Evolutionary conservation across 35 echinoderm and acorn worm species (phyloP).

Genomic region (Stichopus chloronotus): DNA sequence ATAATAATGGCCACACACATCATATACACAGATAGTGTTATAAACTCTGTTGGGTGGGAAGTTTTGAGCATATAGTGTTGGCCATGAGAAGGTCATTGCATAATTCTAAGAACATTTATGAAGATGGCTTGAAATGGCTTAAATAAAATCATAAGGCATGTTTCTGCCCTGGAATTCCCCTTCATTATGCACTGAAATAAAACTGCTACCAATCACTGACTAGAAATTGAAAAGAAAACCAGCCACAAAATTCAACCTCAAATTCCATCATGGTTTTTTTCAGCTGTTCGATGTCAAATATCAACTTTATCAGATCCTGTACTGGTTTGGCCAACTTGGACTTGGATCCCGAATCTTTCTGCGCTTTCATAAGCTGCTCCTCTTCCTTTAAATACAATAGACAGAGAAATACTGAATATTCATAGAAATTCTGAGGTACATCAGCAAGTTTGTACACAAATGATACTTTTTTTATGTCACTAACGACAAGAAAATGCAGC

Average conservation of each 20-base stretch:
- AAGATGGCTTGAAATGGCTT: too few species aligned
- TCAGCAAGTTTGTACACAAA: not conserved
- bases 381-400: constrained; percentile 24
- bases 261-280: constrained; percentile 98
- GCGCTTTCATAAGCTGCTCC: constrained; percentile 58
- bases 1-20: too few species aligned
- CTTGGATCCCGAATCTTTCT: constrained; percentile 54
- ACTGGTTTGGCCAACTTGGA: constrained; percentile 73
- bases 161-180: too few species aligned
- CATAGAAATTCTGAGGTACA: not conserved
- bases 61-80: too few species aligned
- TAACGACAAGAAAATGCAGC: not conserved
- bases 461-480: not conserved
- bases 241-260: constrained; percentile 66
- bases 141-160: too few species aligned
- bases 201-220: too few species aligned
- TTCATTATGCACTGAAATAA: too few species aligned
- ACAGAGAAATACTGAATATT: not conserved
- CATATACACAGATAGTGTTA: too few species aligned
- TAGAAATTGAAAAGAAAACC: too few species aligned
- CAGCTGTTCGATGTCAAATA: constrained; percentile 93
- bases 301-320: constrained; percentile 85
- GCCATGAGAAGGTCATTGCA: too few species aligned
- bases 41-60: too few species aligned
- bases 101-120: too few species aligned